Evolutionary conservation across 2,888 invertebrate species (phyloP).

Genomic region (Trichogramma evanescens): DNA sequence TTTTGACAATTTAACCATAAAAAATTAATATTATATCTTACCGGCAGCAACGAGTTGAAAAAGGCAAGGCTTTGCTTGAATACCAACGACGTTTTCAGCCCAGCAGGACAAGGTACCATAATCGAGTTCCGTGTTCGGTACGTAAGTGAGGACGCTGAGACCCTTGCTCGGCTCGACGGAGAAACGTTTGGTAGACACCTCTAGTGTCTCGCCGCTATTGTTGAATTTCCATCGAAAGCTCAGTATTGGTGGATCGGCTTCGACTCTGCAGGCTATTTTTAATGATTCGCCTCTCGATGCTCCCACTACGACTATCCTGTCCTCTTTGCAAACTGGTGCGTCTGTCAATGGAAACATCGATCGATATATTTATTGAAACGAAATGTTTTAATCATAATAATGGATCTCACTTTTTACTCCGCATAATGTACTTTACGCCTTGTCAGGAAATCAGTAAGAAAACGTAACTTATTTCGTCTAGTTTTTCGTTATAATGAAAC

Average conservation of each 20-base stretch:
- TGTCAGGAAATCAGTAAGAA: too few relatives aligned
- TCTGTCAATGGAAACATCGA: constrained; percentile 51
- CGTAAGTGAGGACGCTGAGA: constrained; percentile 52
- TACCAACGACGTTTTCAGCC: constrained; percentile 77
- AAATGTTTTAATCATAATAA: too few relatives aligned
- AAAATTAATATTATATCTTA: constrained; percentile 43
- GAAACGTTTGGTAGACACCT: constrained; percentile 72
- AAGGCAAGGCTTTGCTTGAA: constrained; percentile 75
- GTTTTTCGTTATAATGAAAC: too few relatives aligned
- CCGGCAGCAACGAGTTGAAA: constrained; percentile 87
- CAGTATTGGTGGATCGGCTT: constrained; percentile 84
- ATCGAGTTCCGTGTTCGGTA: constrained; percentile 62
- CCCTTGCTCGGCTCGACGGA: constrained; percentile 64
- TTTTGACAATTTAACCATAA: not conserved
- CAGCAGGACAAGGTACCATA: constrained; percentile 84
- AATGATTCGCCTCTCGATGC: constrained; percentile 82
- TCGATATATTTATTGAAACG: too few relatives aligned
- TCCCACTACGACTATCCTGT: constrained; percentile 75
- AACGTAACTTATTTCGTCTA: too few relatives aligned
- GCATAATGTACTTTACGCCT: too few relatives aligned
- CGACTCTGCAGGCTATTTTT: constrained; percentile 81
- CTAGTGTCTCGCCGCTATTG: constrained; percentile 82
- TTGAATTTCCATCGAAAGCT: constrained; percentile 92
- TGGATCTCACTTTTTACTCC: too few relatives aligned
- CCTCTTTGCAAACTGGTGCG: constrained; percentile 72